Conservation (phyloP, 2,888 invertebrate genomes). For the Ametastegia equiseti region DNA sequence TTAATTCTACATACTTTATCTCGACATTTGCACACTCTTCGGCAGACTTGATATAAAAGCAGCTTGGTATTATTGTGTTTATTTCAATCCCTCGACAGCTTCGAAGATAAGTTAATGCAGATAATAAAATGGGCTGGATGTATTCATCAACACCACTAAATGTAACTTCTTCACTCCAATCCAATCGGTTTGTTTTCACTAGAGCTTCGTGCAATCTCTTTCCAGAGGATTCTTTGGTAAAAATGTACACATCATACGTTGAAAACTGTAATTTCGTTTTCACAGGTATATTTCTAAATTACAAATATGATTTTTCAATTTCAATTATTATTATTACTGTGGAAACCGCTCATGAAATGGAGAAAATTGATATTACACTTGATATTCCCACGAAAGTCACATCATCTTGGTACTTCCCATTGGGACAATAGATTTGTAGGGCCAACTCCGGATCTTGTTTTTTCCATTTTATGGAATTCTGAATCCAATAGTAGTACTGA, state of each 20-base stretch:
- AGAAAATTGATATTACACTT: conserved; percentile 57
- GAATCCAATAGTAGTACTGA: conserved; percentile 72
- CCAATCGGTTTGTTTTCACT: conserved; percentile 61
- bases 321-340: no score
- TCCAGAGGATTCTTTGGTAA: conserved; percentile 63
- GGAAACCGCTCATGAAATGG: conserved; percentile 20
- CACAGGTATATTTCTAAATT: conserved; percentile 12
- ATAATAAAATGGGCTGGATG: conserved; percentile 56
- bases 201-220: conserved; percentile 60
- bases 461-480: conserved; percentile 71
- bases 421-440: conserved; percentile 75
- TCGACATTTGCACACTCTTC: conserved; percentile 51
- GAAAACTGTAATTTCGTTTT: conserved; percentile 52
- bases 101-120: conserved; percentile 53
- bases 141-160: conserved; percentile 61
- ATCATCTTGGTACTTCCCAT: conserved; percentile 70
- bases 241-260: conserved; percentile 57
- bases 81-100: conserved; percentile 22
- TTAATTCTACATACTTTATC: conserved; percentile 46
- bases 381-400: conserved; percentile 69
- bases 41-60: conserved; percentile 54
- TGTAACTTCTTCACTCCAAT: conserved; percentile 61
- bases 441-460: conserved; percentile 64
- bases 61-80: background rate
- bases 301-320: no score